phyloP scores from a whole-genome alignment of 2,113 vertebrate genomes.

The Paramormyrops kingsleyae region DNA sequence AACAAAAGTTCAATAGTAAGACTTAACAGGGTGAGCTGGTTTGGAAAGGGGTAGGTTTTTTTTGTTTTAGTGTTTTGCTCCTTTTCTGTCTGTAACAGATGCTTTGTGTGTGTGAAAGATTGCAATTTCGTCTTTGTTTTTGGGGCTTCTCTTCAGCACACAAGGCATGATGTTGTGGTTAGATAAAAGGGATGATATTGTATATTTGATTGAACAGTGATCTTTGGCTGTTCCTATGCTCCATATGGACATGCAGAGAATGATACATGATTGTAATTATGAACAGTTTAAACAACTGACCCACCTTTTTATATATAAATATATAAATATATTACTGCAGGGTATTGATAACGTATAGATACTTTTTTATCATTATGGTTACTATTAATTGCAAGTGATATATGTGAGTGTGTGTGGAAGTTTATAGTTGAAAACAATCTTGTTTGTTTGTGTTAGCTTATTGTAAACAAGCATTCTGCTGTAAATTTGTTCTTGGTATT shows the following conservation, averaged over 20 bases:
- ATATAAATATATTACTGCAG: slow-evolving; percentile 68
- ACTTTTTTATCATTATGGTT: slow-evolving; percentile 69
- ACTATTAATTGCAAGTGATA: slow-evolving; percentile 85
- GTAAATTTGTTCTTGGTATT: slow-evolving; percentile 90
- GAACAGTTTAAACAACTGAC: slow-evolving; percentile 61
- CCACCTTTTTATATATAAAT: slow-evolving; percentile 78
- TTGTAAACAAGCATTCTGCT: slow-evolving; percentile 86
- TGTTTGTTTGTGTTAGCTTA: slow-evolving; percentile 76
- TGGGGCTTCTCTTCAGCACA: slow-evolving; percentile 68
- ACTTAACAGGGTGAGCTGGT: slow-evolving; percentile 74
- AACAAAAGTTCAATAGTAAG: slow-evolving; percentile 58
- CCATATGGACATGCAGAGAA: slow-evolving; percentile 80
- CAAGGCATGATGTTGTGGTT: slow-evolving; percentile 72
- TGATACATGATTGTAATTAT: slow-evolving; percentile 77
- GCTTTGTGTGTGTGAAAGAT: slow-evolving; percentile 67
- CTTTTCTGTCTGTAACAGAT: slow-evolving; percentile 66
- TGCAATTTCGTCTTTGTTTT: slow-evolving; percentile 68
- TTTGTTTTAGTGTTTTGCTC: slow-evolving; percentile 62
- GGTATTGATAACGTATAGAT: slow-evolving; percentile 68
- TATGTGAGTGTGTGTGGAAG: slow-evolving; percentile 66
- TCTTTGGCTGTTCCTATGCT: slow-evolving; percentile 69
- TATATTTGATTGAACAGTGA: slow-evolving; percentile 75
- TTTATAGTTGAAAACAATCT: slow-evolving; percentile 67
- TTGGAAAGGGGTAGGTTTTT: slow-evolving; percentile 68
- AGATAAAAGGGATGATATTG: slow-evolving; percentile 72